phyloP scores from a whole-genome alignment of 2,113 vertebrate genomes.

The Clarias gariepinus region DNA sequence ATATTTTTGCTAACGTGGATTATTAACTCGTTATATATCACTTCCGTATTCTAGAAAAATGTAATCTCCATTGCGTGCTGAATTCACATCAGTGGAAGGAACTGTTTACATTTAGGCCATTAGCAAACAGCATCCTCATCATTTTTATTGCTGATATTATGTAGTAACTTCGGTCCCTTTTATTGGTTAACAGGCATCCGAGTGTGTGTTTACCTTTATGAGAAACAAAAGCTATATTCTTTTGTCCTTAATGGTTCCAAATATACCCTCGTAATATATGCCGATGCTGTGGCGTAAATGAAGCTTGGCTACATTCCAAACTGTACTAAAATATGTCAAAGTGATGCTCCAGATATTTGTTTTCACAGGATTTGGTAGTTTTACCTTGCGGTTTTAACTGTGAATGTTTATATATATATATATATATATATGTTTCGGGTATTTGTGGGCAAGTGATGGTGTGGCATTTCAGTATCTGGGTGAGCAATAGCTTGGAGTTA shows the following conservation, averaged over 20 bases:
- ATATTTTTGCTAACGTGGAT: background rate
- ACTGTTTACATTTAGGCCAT: background rate
- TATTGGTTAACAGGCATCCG: background rate
- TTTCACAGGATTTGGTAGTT: background rate
- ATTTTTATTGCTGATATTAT: background rate
- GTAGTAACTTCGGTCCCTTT: background rate
- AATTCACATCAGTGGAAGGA: background rate
- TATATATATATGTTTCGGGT: background rate
- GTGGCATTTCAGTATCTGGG: background rate
- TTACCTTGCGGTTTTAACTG: background rate
- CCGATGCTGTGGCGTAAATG: constrained; percentile 54
- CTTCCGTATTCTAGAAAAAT: background rate
- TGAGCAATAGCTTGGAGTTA: background rate
- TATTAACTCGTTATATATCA: background rate
- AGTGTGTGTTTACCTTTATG: constrained; percentile 46
- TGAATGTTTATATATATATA: background rate
- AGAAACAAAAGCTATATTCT: constrained; percentile 57
- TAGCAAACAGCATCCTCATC: background rate
- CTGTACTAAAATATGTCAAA: background rate
- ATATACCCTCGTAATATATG: constrained; percentile 74
- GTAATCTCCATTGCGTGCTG: background rate
- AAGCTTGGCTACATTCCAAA: background rate
- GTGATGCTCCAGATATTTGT: background rate
- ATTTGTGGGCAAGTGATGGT: background rate
- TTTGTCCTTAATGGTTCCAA: constrained; percentile 57